Evolutionary conservation across 2,113 vertebrate genomes (phyloP), one percentile per base, ranked within the genome.

Genomic region (Larimichthys polyactis): DNA sequence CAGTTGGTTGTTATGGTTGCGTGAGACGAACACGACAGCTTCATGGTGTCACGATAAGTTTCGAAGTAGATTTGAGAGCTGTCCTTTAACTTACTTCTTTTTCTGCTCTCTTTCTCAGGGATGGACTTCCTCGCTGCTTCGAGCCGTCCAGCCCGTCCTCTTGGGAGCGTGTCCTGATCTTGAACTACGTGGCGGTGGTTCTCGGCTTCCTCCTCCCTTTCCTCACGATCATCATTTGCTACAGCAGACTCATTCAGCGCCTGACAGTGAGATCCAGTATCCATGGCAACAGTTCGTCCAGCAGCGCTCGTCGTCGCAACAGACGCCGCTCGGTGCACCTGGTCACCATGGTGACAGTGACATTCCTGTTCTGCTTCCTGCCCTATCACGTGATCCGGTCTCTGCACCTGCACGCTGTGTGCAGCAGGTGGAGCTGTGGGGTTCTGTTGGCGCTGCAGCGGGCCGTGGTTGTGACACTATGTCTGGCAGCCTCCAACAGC

Each of bases 311-410:
- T 3, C 43, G 2, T 0, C 7, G 0, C 3, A 58, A 2, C 22
- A 24, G 66, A 0, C 70, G 14, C 7, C 88, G 87, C 46, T 75
- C 95, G 0, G 27, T 94, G 32, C 68, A 63, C 43, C 80, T 96
- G 71, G 82, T 96, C 4, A n/a, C 74, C 46, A 76, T 92, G 69
- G 92, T 95, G 22, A 88, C 91, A 0, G 80, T 9, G 2, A 93
- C 91, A 51, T 95, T 95, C 82, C 90, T 95, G 62, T n/a, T 95
- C 19, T 95, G 95, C 84, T 96, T 96, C 1, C 78, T 94, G 76
- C 95, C 95, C 12, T 96, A 96, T 36, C 95, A 96, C 73, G 11
- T 93, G 51, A 11, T 83, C 0, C 85, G 95, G 1, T 79, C 94
- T 0, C n/a, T 93, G 52, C 93, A 95, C 90, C 89, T 96, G 22